A percentile compares a stretch with the other conserved stretches of the same genome.
phyloP scores from a whole-genome alignment of 1,140 invertebrate species.

The Tenebrio molitor region DNA sequence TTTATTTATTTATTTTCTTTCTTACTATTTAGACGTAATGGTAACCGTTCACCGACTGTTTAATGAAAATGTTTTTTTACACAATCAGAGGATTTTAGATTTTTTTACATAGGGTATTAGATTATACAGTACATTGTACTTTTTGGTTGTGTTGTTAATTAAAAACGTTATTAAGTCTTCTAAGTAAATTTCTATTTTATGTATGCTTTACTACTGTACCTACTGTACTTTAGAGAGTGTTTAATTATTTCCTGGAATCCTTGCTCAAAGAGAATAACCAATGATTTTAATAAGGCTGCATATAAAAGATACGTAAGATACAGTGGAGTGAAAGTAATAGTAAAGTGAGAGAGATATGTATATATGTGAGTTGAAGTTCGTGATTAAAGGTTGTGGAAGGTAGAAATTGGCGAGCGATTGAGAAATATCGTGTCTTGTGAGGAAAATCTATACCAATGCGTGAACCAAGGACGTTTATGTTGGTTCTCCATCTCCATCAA shows the following conservation, averaged over 20 bases:
- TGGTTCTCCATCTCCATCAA: slow-evolving; percentile 13
- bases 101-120: too few species aligned
- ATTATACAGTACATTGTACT: too few species aligned
- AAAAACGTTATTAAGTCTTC: too few species aligned
- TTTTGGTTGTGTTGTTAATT: too few species aligned
- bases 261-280: not conserved
- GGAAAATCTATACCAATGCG: slow-evolving; percentile 45
- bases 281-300: slow-evolving; percentile 2
- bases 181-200: too few species aligned
- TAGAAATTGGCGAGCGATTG: slow-evolving; percentile 46
- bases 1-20: too few species aligned
- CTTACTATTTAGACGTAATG: too few species aligned
- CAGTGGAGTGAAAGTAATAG: not conserved
- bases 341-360: slow-evolving; percentile 17
- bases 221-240: too few species aligned
- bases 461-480: slow-evolving; percentile 40
- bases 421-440: slow-evolving; percentile 46
- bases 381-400: slow-evolving; percentile 48
- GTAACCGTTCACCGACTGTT: too few species aligned
- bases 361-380: slow-evolving; percentile 24
- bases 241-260: not conserved
- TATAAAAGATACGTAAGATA: not conserved
- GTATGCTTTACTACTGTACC: too few species aligned
- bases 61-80: too few species aligned
- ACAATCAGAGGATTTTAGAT: too few species aligned